phyloP scores from a whole-genome alignment of 2,113 vertebrate genomes.

The Pycnonotus jocosus region DNA sequence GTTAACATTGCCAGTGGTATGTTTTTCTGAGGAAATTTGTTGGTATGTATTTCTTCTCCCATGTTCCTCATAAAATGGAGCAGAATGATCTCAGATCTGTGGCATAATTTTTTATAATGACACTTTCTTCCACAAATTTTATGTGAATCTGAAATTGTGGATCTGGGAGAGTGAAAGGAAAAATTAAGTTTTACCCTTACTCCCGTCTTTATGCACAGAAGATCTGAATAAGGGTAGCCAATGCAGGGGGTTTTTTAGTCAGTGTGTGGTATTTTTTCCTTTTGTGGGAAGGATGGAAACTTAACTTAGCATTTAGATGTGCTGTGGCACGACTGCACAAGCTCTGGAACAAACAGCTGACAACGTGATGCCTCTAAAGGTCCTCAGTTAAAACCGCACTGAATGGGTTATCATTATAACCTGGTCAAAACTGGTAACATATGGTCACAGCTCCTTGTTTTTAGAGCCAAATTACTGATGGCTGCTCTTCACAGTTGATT shows the following conservation, averaged over 20 bases:
- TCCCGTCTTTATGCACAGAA: not conserved
- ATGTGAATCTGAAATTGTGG: not conserved
- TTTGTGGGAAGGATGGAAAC: not conserved
- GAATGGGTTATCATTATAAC: not conserved
- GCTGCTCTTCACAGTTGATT: not conserved
- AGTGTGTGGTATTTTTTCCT: not conserved
- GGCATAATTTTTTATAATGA: not conserved
- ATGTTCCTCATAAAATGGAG: not conserved
- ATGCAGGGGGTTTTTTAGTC: not conserved
- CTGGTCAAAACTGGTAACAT: not conserved
- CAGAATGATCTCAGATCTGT: not conserved
- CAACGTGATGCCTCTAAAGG: not conserved
- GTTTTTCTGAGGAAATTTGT: not conserved
- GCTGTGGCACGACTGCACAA: rapidly evolving
- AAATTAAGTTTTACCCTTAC: not conserved
- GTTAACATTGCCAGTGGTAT: not conserved
- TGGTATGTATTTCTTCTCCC: not conserved
- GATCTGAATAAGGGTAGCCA: not conserved
- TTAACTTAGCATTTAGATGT: not conserved
- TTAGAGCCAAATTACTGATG: not conserved
- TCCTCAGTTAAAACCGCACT: not conserved
- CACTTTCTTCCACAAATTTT: not conserved
- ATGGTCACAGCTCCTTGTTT: not conserved
- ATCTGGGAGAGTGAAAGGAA: not conserved
- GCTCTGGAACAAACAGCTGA: not conserved